Conservation (phyloP, 2,888 invertebrate species). For the Baronia brevicornis region DNA sequence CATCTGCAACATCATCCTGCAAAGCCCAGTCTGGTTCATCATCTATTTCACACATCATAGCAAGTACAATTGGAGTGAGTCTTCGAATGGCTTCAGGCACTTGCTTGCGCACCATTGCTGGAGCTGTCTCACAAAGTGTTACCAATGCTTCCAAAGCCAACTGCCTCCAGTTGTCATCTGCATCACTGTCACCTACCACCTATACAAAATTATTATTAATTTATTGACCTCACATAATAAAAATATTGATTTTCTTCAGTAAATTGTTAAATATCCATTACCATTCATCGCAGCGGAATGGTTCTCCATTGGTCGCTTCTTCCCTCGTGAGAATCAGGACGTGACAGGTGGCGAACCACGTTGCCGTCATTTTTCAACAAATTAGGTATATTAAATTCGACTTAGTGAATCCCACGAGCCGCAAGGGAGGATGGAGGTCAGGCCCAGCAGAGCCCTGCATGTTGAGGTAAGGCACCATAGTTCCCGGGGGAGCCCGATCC, state of each 20-base stretch:
- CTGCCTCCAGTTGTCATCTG: slow-evolving; percentile 90
- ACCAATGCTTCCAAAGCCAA: slow-evolving; percentile 92
- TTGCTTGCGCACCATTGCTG: slow-evolving; percentile 96
- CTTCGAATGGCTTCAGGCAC: slow-evolving; percentile 88
- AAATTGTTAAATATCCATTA: no score
- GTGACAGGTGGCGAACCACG: no score
- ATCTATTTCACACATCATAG: slow-evolving; percentile 96
- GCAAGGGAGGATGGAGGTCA: no score
- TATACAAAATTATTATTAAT: slow-evolving; percentile 28
- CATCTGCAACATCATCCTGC: slow-evolving; percentile 91
- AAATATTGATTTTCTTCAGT: not conserved
- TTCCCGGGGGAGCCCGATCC: no score
- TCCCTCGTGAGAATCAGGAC: no score
- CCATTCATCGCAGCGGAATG: no score
- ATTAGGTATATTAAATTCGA: no score
- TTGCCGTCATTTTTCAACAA: no score
- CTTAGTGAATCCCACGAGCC: no score
- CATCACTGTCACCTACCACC: slow-evolving; percentile 82
- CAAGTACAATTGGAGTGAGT: slow-evolving; percentile 88
- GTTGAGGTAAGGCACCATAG: no score
- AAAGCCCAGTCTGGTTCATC: slow-evolving; percentile 93
- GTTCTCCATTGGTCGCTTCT: no score
- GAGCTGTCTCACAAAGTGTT: slow-evolving; percentile 92
- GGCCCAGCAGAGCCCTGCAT: no score
- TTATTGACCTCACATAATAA: slow-evolving; percentile 23